phyloP scores from a whole-genome alignment of 2,113 vertebrate species.

The Rattus rattus region DNA sequence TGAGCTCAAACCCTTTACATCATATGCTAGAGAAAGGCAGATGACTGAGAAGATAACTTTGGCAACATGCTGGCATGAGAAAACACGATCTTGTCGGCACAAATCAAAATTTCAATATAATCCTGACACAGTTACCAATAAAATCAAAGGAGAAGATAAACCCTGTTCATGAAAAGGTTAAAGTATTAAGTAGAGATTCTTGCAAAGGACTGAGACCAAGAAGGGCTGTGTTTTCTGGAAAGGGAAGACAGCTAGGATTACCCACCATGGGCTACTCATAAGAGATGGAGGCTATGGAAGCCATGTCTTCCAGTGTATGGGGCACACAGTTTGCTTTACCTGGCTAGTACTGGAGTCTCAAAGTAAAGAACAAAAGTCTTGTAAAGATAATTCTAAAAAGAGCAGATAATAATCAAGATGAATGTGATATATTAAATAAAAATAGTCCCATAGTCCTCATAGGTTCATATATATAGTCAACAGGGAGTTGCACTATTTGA shows the following conservation, averaged over 20 bases:
- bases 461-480: background rate
- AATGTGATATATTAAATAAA: background rate
- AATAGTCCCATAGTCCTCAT: background rate
- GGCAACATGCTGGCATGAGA: background rate
- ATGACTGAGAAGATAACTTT: background rate
- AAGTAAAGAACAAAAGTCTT: background rate
- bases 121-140: background rate
- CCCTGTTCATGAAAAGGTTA: background rate
- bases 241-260: background rate
- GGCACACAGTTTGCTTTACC: background rate
- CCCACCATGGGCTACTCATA: background rate
- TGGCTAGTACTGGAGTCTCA: background rate
- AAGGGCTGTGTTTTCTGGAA: background rate
- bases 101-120: background rate
- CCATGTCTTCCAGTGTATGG: too few relatives aligned
- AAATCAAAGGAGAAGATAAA: background rate
- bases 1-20: background rate
- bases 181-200: background rate
- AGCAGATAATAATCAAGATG: background rate
- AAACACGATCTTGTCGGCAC: background rate
- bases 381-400: background rate
- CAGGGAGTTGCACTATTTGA: background rate
- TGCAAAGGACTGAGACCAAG: background rate
- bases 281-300: rapidly evolving
- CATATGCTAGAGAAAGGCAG: background rate